These are phyloP conservation scores for Enteromius mattozi DNA, from an alignment of 2,797 vertebrate genomes.

Conservation along the genomic window DNA sequence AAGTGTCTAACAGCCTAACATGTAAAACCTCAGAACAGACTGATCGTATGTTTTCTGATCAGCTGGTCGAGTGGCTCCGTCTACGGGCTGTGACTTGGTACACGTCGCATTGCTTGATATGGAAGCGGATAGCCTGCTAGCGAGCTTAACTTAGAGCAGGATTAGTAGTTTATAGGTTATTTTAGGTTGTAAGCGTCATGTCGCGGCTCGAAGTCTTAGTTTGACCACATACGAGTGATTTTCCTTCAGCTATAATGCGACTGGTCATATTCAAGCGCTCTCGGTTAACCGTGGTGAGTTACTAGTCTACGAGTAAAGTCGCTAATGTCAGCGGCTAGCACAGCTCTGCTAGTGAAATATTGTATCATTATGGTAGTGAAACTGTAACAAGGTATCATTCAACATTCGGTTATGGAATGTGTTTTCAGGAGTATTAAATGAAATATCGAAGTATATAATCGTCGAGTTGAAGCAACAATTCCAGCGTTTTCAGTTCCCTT, in stretches of 20 bases:
- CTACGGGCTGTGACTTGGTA: not conserved
- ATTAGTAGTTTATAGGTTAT: not conserved
- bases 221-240: not conserved
- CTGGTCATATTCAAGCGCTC: not conserved
- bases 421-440: not conserved
- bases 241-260: not conserved
- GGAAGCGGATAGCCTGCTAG: constrained; percentile 43
- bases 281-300: not conserved
- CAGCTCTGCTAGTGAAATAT: not conserved
- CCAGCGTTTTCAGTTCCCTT: not conserved
- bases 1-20: not conserved
- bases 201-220: not conserved
- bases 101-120: constrained; percentile 24
- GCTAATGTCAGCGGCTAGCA: constrained; percentile 1
- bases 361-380: not conserved
- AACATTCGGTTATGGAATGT: not conserved
- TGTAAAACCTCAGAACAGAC: not conserved
- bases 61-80: constrained; percentile 1
- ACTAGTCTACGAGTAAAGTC: not conserved
- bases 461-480: not conserved
- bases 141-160: not conserved
- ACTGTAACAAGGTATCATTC: not conserved
- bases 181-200: not conserved
- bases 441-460: not conserved
- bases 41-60: not conserved